Percentiles rank a stretch among this genome's conserved stretches.
Evolutionary conservation across 2,888 invertebrate species (phyloP).

Genomic region (Ischnura elegans): DNA sequence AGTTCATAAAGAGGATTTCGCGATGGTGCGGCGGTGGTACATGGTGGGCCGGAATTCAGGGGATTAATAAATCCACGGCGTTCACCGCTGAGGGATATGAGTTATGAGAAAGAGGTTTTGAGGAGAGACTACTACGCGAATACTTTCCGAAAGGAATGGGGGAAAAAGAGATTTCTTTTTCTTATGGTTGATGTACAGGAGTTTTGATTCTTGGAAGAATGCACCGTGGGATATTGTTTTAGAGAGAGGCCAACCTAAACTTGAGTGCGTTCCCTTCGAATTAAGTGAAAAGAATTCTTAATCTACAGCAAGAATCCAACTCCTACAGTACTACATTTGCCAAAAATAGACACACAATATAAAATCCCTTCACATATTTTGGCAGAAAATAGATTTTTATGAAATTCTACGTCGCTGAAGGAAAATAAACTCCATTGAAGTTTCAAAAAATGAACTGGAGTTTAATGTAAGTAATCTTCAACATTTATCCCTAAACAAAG

Average conservation of each 20-base stretch:
- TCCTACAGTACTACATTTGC: too few relatives aligned
- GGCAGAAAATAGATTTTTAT: too few relatives aligned
- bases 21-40: not conserved
- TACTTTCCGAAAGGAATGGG: not conserved
- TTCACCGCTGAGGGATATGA: not conserved
- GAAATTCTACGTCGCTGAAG: too few relatives aligned
- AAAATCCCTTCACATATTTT: too few relatives aligned
- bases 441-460: too few relatives aligned
- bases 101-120: not conserved
- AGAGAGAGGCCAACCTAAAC: not conserved
- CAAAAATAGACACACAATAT: too few relatives aligned
- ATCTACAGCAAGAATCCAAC: not conserved
- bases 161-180: not conserved
- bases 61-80: conserved; percentile 38
- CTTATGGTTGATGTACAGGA: not conserved
- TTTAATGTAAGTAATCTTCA: too few relatives aligned
- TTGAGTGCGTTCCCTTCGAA: not conserved
- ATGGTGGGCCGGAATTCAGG: not conserved
- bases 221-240: not conserved
- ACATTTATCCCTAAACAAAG: too few relatives aligned
- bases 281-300: not conserved
- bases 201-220: not conserved
- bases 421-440: too few relatives aligned
- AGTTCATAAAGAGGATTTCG: conserved; percentile 53
- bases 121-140: not conserved